Conservation (phyloP, 2,113 vertebrate genomes). For the Eudyptes chrysolophus region DNA sequence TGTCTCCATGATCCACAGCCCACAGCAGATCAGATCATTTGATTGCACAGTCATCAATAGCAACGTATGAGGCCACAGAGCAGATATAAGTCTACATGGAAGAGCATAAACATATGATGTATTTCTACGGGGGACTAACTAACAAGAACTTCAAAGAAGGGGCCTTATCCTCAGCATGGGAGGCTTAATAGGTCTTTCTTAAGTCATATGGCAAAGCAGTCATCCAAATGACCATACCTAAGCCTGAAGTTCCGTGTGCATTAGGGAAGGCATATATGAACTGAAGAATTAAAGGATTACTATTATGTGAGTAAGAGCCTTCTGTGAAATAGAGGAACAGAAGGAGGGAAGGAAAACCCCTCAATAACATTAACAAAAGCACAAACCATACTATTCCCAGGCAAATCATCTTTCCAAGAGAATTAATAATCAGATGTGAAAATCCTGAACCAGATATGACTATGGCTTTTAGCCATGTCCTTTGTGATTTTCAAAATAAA, state of each 20-base stretch:
- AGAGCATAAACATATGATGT: background rate
- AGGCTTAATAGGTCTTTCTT: background rate
- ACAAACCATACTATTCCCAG: background rate
- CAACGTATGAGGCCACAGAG: background rate
- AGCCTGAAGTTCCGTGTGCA: background rate
- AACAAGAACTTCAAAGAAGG: background rate
- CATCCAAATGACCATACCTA: background rate
- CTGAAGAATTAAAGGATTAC: background rate
- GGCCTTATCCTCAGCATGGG: background rate
- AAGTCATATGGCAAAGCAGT: background rate
- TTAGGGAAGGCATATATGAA: background rate
- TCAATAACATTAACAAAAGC: background rate
- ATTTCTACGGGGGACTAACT: background rate
- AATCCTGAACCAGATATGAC: background rate
- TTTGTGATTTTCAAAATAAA: background rate
- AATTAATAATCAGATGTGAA: background rate
- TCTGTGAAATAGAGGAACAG: background rate
- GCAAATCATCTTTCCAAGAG: background rate
- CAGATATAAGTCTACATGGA: background rate
- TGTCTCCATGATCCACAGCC: background rate
- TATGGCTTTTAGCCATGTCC: background rate
- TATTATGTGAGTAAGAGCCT: background rate
- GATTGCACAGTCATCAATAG: background rate
- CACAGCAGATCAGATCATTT: background rate
- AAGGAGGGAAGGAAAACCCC: background rate